Evolutionary conservation across 2,888 invertebrate genomes (phyloP), one percentile per base, ranked within the genome.

Genomic region (Eristalis intricaria): DNA sequence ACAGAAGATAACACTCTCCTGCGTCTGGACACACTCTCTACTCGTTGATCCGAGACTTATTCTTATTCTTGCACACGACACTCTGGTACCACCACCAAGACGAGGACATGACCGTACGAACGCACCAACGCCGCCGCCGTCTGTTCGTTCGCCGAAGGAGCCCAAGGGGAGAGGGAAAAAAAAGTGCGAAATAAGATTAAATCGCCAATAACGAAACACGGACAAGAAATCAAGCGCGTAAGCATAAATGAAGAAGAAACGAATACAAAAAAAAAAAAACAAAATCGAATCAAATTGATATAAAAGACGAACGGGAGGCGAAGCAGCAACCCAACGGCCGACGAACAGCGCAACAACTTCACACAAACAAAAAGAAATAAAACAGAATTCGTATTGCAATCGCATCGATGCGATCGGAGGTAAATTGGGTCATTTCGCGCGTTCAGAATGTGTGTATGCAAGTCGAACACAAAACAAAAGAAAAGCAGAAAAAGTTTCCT

Each of bases 361-460:
- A 50, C 8, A 65, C 63, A 69, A 75, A 68, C 69, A 35, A 68
- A 38, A 78, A 71, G 60, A 61, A 56, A 58, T 66, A 35, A 64
- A 78, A 66, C 38, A 56, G 58, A 38, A 22, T 58, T 40, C 38
- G 61, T 79, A 87, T 84, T 80, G 87, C 87, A 87, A 87, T 87
- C 87, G 73, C 73, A 87, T 86, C 87, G 87, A 84, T 63, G 79
- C 84, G 79, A 87, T 87, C 87, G 84, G 75, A 83, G 71, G 63
- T 80, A 87, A 87, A 87, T 87, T 87, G 87, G 87, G 87, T 87
- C 87, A 87, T 87, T 84, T 80, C 65, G 87, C 87, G 87, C 87
- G 83, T 79, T 87, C 84, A 68, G 75, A 87, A 87, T 84, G 84
- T 87, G 86, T 87, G 84, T 76, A 80, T 84, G 87, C 84, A 87